These are phyloP conservation scores for Aplocera efformata DNA, from an alignment of 2,888 invertebrate species.

Conservation along the genomic window DNA sequence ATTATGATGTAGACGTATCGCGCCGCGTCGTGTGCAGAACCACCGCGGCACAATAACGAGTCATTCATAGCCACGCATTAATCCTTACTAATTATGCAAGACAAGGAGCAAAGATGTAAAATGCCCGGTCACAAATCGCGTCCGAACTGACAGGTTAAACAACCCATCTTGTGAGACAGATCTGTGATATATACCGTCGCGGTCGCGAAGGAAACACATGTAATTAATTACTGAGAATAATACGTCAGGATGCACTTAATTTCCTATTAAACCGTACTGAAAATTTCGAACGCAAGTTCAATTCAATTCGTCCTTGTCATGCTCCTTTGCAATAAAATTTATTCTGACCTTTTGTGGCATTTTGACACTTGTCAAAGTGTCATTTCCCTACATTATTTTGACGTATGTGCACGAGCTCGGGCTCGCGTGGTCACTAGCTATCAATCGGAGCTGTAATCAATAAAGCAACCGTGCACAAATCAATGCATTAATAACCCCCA, in stretches of 20 bases:
- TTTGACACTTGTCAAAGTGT: slow-evolving; percentile 29
- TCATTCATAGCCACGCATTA: slow-evolving; percentile 73
- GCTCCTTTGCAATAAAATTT: neutral
- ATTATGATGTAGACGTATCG: slow-evolving; percentile 9
- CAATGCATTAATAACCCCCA: slow-evolving; percentile 64
- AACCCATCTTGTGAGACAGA: slow-evolving; percentile 73
- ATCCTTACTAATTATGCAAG: slow-evolving; percentile 77
- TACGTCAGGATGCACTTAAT: slow-evolving; percentile 74
- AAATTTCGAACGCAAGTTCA: slow-evolving; percentile 42
- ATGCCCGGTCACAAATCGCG: slow-evolving; percentile 75
- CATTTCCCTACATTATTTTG: slow-evolving; percentile 33
- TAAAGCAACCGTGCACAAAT: slow-evolving; percentile 67
- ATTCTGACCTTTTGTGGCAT: slow-evolving; percentile 12
- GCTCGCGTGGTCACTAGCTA: slow-evolving; percentile 59
- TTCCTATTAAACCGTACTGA: slow-evolving; percentile 69
- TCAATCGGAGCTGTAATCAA: slow-evolving; percentile 72
- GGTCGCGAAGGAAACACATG: slow-evolving; percentile 64
- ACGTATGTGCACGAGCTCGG: slow-evolving; percentile 28
- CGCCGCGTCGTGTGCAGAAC: slow-evolving; percentile 36
- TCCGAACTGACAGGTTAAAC: slow-evolving; percentile 74
- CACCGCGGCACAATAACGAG: slow-evolving; percentile 60
- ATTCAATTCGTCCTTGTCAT: slow-evolving; percentile 5
- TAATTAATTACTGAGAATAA: slow-evolving; percentile 75
- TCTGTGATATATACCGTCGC: slow-evolving; percentile 67
- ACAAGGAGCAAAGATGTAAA: slow-evolving; percentile 73